These are phyloP conservation scores for Hyalella azteca DNA, from an alignment of 2,888 invertebrate genomes.

Conservation along the genomic window DNA sequence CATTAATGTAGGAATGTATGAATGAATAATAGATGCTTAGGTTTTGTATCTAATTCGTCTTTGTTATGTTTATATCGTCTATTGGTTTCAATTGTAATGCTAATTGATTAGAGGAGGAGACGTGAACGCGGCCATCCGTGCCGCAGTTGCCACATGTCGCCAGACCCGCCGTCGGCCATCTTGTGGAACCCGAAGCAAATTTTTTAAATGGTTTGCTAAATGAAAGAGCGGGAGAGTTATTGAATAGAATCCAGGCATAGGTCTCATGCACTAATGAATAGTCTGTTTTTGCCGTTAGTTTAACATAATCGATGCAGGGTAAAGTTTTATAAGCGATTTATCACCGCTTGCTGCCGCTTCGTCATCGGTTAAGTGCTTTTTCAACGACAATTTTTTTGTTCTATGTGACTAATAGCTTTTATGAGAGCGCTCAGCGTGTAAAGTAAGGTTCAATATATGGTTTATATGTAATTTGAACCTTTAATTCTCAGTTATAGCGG, in stretches of 20 bases:
- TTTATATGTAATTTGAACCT: not conserved
- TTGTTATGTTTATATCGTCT: not conserved
- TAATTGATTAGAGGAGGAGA: no score
- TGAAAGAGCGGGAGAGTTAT: not conserved
- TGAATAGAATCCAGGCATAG: not conserved
- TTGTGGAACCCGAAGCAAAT: not conserved
- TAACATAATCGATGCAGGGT: no score
- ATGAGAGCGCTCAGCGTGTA: not conserved
- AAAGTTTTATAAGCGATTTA: no score
- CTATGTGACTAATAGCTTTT: not conserved
- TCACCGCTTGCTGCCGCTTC: no score
- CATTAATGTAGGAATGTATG: no score
- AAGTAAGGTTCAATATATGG: not conserved
- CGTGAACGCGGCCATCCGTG: not conserved
- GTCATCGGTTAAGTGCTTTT: not conserved
- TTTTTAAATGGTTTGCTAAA: not conserved
- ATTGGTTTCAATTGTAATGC: not conserved
- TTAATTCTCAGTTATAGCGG: not conserved
- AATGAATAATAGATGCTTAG: no score
- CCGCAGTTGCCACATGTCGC: not conserved
- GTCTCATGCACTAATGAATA: not conserved
- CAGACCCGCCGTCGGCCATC: slow-evolving; percentile 10
- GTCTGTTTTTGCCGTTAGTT: no score
- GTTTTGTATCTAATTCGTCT: not conserved
- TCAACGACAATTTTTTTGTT: not conserved